These are phyloP conservation scores for Lutraria rhynchaena DNA, from an alignment of 1,140 invertebrate genomes.

Conservation along the genomic window DNA sequence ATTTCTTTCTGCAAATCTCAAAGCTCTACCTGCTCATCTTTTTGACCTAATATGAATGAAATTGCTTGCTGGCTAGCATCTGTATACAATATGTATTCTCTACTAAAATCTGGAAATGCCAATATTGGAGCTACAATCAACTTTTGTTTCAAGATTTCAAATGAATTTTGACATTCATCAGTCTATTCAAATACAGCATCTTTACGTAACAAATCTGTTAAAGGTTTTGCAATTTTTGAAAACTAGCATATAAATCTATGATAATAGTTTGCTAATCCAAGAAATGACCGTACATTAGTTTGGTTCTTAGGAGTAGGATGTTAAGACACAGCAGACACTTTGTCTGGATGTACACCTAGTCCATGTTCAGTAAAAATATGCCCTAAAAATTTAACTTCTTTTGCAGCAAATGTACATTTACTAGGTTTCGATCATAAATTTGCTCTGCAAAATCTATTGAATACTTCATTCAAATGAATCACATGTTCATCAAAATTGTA, in stretches of 20 bases:
- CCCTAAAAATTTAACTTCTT: slow-evolving; percentile 56
- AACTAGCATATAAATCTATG: slow-evolving; percentile 61
- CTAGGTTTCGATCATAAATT: slow-evolving; percentile 47
- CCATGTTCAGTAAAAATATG: slow-evolving; percentile 53
- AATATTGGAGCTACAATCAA: slow-evolving; percentile 41
- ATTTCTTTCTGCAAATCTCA: slow-evolving; percentile 1
- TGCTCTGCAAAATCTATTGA: slow-evolving; percentile 37
- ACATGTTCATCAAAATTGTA: slow-evolving; percentile 60
- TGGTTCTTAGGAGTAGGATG: slow-evolving; percentile 45
- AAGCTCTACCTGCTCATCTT: slow-evolving; percentile 22
- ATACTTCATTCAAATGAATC: slow-evolving; percentile 51
- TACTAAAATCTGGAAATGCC: slow-evolving; percentile 52
- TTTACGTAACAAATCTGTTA: slow-evolving; percentile 56
- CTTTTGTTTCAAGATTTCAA: slow-evolving; percentile 40
- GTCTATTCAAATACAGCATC: slow-evolving; percentile 23
- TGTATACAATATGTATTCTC: slow-evolving; percentile 41
- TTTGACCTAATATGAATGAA: slow-evolving; percentile 30
- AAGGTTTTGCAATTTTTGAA: slow-evolving; percentile 53
- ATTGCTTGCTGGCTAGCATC: slow-evolving; percentile 47
- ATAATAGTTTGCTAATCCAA: slow-evolving; percentile 63
- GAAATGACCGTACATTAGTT: slow-evolving; percentile 45
- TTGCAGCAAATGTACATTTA: slow-evolving; percentile 57
- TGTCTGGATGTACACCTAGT: slow-evolving; percentile 48
- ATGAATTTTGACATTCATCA: slow-evolving; percentile 42
- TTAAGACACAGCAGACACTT: slow-evolving; percentile 48